phyloP scores from a whole-genome alignment of 2,797 vertebrate species.

The Limnodromus scolopaceus region DNA sequence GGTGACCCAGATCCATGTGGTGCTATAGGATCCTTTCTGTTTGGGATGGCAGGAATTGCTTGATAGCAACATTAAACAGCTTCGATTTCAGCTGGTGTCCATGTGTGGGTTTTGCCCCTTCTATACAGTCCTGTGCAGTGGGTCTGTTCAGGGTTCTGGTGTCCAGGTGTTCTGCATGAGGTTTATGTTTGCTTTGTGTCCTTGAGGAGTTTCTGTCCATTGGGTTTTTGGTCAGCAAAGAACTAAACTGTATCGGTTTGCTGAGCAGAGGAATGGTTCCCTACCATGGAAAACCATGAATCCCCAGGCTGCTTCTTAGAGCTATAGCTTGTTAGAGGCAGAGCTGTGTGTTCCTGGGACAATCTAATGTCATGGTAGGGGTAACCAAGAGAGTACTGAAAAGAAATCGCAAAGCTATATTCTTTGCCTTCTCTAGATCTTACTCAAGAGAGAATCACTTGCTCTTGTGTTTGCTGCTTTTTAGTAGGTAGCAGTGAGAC shows the following conservation, averaged over 20 bases:
- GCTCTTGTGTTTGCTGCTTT: too few relatives aligned
- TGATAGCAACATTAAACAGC: not conserved
- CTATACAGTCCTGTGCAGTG: not conserved
- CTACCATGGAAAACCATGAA: not conserved
- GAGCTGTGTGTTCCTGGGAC: not conserved
- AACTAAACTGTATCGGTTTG: not conserved
- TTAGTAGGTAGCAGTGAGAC: too few relatives aligned
- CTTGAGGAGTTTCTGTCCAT: not conserved
- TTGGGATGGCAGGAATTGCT: not conserved
- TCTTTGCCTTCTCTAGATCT: too few relatives aligned
- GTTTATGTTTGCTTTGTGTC: not conserved
- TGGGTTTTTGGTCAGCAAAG: not conserved
- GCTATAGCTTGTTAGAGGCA: not conserved
- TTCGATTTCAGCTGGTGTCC: not conserved
- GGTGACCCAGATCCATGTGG: not conserved
- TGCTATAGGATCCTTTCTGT: not conserved
- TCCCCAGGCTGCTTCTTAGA: not conserved
- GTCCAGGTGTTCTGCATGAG: not conserved
- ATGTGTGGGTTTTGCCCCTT: not conserved
- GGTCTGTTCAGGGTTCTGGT: not conserved
- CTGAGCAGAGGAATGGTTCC: not conserved
- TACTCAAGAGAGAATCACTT: too few relatives aligned
- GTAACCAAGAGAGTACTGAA: not conserved
- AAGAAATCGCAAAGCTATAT: not conserved
- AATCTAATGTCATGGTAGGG: not conserved